Percentiles rank a stretch among this genome's conserved stretches.
These are phyloP conservation scores for Meliscaeva auricollis DNA, from an alignment of 2,888 invertebrate species.

Conservation along the genomic window DNA sequence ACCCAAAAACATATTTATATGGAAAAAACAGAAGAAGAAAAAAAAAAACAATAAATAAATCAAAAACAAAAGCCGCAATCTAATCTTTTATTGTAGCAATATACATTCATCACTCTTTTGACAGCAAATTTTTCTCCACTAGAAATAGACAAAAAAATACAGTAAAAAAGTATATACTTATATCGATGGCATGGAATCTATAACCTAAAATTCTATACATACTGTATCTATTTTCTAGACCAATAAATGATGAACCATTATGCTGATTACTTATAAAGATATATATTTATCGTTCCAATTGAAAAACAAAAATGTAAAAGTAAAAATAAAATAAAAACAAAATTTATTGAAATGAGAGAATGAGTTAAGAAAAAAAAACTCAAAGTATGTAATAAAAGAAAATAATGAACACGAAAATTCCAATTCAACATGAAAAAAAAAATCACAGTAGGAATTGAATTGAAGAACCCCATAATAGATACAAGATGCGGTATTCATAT, in stretches of 20 bases:
- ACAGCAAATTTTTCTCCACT: not conserved
- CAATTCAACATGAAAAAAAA: constrained; percentile 30
- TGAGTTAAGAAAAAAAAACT: constrained; percentile 36
- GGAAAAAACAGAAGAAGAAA: not conserved
- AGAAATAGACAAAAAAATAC: too few relatives aligned
- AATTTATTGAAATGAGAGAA: constrained; percentile 57
- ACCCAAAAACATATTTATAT: too few relatives aligned
- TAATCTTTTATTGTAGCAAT: not conserved
- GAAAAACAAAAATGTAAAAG: not conserved
- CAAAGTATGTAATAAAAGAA: constrained; percentile 37
- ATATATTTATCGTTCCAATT: constrained; percentile 3
- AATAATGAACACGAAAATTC: constrained; percentile 53
- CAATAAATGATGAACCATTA: constrained; percentile 18
- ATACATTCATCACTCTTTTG: constrained; percentile 19
- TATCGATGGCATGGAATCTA: too few relatives aligned
- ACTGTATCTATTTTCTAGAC: not conserved
- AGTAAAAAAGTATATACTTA: too few relatives aligned
- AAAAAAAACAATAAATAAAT: not conserved
- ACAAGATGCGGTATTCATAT: constrained; percentile 26
- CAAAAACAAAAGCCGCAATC: constrained; percentile 28
- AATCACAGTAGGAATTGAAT: constrained; percentile 24
- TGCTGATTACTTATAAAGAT: constrained; percentile 7
- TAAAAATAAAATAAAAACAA: constrained; percentile 7
- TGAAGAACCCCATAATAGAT: constrained; percentile 28
- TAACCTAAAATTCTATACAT: not conserved